Conservation (phyloP, 2,113 vertebrate species). For the Manacus vitellinus region DNA sequence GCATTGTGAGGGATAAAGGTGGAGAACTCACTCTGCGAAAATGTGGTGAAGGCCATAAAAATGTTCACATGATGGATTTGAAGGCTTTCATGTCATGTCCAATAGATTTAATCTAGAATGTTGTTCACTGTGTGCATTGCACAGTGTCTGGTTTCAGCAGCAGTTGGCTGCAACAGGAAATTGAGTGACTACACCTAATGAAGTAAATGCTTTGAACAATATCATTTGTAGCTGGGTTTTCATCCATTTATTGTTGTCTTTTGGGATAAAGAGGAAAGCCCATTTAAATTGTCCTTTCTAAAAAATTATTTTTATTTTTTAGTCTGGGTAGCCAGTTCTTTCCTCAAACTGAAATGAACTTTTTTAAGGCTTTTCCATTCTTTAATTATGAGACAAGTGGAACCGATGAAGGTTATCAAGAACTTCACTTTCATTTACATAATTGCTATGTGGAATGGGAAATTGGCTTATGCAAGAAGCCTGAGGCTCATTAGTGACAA, state of each 20-base stretch:
- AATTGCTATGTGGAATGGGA: neutral
- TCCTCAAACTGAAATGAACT: neutral
- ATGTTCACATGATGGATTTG: neutral
- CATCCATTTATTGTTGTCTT: neutral
- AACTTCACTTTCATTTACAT: constrained; percentile 15
- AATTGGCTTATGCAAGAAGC: neutral
- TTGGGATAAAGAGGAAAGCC: neutral
- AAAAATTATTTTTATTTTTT: neutral
- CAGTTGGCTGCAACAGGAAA: neutral
- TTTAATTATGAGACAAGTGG: neutral
- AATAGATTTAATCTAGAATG: neutral
- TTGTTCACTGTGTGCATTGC: neutral
- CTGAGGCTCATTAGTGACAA: neutral
- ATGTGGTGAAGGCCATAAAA: neutral
- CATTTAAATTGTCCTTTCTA: neutral
- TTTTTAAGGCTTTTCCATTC: neutral
- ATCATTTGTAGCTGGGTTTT: neutral
- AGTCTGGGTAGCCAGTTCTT: neutral
- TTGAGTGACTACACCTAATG: neutral
- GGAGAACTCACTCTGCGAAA: neutral
- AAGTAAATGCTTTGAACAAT: neutral
- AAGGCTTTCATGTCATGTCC: neutral
- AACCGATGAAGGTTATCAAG: neutral
- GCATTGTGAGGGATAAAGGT: neutral
- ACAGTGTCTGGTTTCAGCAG: neutral